These are phyloP conservation scores for Harpagifer antarcticus DNA, from an alignment of 2,797 vertebrate genomes.

Conservation along the genomic window DNA sequence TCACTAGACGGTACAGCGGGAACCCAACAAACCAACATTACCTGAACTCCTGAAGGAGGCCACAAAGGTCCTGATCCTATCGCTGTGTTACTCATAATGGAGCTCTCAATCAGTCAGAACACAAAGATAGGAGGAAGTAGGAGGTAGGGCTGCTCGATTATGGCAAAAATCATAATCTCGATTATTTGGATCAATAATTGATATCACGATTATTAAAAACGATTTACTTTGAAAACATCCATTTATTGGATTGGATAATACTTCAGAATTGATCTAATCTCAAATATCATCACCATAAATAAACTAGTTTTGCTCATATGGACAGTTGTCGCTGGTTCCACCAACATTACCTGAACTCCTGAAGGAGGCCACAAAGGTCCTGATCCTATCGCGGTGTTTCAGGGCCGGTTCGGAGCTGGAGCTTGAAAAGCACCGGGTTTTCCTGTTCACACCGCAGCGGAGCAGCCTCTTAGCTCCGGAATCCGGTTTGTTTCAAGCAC, in stretches of 20 bases:
- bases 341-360: constrained; percentile 14
- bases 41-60: constrained; percentile 15
- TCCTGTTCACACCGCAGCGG: too few species aligned
- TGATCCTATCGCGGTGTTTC: not conserved
- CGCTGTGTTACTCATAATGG: not conserved
- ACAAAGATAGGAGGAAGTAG: not conserved
- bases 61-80: constrained; percentile 24
- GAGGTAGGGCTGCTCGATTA: too few species aligned
- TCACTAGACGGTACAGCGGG: constrained; percentile 30
- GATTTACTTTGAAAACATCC: too few species aligned
- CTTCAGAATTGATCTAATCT: not conserved
- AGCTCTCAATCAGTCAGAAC: constrained; percentile 24
- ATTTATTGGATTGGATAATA: too few species aligned
- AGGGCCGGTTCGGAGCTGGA: too few species aligned
- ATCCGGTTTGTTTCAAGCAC: too few species aligned
- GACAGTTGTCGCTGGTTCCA: not conserved
- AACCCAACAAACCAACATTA: constrained; percentile 38
- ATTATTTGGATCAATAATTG: too few species aligned
- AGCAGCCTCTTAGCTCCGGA: too few species aligned
- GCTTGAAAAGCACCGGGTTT: too few species aligned
- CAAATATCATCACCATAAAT: not conserved
- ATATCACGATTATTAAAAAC: too few species aligned
- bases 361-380: constrained; percentile 24
- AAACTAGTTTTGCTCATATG: too few species aligned
- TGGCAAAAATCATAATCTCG: too few species aligned